Evolutionary conservation across 2,113 vertebrate species (phyloP).

Genomic region (Gopherus flavomarginatus): DNA sequence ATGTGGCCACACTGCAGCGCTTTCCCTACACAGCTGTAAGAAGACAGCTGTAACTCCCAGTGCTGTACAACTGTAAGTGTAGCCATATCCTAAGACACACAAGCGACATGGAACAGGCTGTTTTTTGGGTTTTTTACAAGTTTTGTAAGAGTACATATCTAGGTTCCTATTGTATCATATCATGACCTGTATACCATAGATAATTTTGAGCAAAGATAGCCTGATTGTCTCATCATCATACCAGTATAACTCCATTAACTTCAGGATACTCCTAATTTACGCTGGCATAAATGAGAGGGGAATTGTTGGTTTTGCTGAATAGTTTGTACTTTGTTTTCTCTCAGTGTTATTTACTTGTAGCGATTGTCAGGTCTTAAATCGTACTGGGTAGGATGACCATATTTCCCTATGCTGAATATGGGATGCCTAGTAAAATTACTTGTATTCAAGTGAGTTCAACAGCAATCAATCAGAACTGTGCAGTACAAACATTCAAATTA

Average conservation of each 20-base stretch:
- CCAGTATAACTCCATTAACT: background rate
- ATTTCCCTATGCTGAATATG: no score
- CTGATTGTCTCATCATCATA: background rate
- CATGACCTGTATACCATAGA: background rate
- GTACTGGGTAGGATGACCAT: background rate
- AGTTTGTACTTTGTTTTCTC: background rate
- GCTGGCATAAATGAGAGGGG: background rate
- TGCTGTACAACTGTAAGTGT: no score
- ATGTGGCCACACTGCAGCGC: no score
- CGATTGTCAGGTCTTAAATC: background rate
- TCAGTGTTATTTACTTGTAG: background rate
- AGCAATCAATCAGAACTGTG: no score
- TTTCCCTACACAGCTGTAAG: no score
- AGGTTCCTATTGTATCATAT: background rate
- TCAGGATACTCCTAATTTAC: background rate
- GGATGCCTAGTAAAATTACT: no score
- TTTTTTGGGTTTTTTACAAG: background rate
- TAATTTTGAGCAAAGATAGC: background rate
- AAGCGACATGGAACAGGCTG: background rate
- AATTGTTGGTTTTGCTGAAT: background rate
- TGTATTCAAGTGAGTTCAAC: no score
- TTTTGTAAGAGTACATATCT: accelerated
- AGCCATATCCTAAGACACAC: background rate
- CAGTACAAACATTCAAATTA: no score
- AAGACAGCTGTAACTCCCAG: no score